These are phyloP conservation scores for Melanotaenia pygmaea DNA, from an alignment of 2,797 vertebrate species.

Conservation along the genomic window DNA sequence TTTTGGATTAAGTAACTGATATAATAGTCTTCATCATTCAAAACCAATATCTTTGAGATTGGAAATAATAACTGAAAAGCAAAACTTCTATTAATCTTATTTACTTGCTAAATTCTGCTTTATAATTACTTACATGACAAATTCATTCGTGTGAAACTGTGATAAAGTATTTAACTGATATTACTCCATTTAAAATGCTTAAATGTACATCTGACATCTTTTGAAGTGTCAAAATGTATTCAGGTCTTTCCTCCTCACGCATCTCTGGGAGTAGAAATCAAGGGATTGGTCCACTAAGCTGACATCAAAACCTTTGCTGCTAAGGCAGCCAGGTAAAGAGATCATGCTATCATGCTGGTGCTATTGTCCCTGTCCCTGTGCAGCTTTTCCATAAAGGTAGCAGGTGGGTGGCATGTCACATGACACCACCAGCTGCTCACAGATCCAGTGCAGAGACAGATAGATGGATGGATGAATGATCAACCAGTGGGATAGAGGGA, in stretches of 20 bases:
- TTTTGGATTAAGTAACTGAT: too few relatives aligned
- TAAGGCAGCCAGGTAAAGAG: constrained; percentile 55
- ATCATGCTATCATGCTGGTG: constrained; percentile 66
- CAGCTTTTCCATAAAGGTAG: constrained; percentile 44
- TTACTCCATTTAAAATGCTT: neutral
- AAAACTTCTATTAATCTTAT: neutral
- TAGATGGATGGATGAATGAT: constrained; percentile 48
- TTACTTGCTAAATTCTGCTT: neutral
- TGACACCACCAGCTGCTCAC: constrained; percentile 79
- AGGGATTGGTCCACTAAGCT: constrained; percentile 26
- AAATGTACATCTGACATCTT: neutral
- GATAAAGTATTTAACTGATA: neutral
- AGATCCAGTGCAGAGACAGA: constrained; percentile 52
- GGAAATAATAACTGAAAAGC: neutral
- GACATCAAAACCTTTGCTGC: constrained; percentile 41
- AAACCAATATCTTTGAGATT: neutral
- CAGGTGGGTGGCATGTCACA: constrained; percentile 40
- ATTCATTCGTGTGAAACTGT: neutral
- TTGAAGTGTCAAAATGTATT: neutral
- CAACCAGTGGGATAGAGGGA: constrained; percentile 28
- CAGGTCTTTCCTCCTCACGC: neutral
- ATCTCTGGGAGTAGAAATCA: constrained; percentile 17
- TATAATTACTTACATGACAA: neutral
- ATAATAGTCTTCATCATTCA: neutral
- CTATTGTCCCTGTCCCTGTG: constrained; percentile 67